A percentile compares a stretch with the other conserved stretches of the same genome.
phyloP scores from a whole-genome alignment of 2,888 invertebrate genomes.

The Drepana falcataria region DNA sequence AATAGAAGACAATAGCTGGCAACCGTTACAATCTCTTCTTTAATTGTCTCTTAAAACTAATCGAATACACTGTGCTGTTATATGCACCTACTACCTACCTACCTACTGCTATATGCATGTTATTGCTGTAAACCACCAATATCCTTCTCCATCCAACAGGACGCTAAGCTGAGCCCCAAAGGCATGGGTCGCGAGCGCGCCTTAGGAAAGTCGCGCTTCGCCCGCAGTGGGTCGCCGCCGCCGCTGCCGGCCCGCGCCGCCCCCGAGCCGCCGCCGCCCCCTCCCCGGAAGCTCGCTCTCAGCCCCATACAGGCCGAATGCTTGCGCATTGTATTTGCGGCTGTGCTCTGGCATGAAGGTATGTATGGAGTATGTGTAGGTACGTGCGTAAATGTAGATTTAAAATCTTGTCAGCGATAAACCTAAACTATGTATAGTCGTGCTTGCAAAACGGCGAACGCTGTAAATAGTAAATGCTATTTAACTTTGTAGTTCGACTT shows the following conservation, averaged over 20 bases:
- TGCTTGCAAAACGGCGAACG: too few species aligned
- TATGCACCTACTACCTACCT: too few species aligned
- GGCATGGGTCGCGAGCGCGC: conserved; percentile 31
- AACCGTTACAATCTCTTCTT: too few species aligned
- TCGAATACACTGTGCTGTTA: too few species aligned
- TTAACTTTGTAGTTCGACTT: too few species aligned
- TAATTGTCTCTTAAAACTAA: too few species aligned
- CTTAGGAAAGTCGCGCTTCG: background rate
- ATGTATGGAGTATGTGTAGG: conserved; percentile 5
- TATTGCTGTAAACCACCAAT: background rate
- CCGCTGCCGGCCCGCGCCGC: conserved; percentile 38
- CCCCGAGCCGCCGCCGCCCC: conserved; percentile 43
- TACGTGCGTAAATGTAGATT: background rate
- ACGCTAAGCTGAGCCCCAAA: conserved; percentile 24
- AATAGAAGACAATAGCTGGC: too few species aligned
- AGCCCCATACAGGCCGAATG: conserved; percentile 96
- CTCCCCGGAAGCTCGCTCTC: conserved; percentile 88
- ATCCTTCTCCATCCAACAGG: conserved; percentile 16
- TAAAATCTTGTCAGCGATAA: too few species aligned
- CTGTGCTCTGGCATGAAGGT: conserved; percentile 97
- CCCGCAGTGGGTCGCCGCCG: background rate
- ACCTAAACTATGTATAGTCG: too few species aligned
- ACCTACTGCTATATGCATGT: background rate
- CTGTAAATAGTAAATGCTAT: too few species aligned
- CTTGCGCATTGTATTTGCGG: conserved; percentile 95